Percentiles rank a stretch among this genome's conserved stretches.
These are phyloP conservation scores for Eufriesea mexicana DNA, from an alignment of 1,140 invertebrate genomes.

Conservation along the genomic window DNA sequence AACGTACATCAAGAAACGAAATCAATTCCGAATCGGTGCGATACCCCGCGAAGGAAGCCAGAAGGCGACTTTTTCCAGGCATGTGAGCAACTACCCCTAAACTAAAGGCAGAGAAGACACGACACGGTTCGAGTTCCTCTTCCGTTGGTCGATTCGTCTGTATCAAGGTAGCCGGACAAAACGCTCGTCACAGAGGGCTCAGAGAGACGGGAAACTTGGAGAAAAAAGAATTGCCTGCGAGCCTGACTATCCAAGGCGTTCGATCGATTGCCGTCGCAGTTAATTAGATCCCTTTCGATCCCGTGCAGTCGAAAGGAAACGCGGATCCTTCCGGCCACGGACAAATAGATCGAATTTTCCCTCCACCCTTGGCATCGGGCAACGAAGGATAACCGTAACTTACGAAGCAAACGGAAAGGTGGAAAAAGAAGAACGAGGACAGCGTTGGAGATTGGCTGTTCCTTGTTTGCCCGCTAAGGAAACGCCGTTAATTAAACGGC, in stretches of 20 bases:
- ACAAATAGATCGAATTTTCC: constrained; percentile 40
- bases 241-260: not conserved
- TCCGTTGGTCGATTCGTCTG: not conserved
- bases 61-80: not conserved
- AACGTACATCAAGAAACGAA: not conserved
- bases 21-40: constrained; percentile 1
- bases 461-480: constrained; percentile 38
- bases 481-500: constrained; percentile 55
- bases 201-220: not conserved
- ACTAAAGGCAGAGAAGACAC: no score
- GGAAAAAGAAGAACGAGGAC: not conserved
- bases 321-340: not conserved
- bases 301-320: not conserved
- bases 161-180: constrained; percentile 7
- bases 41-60: not conserved
- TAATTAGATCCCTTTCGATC: constrained; percentile 48
- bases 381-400: constrained; percentile 5
- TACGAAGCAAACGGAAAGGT: constrained; percentile 5
- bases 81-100: not conserved
- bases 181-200: not conserved
- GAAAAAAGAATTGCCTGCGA: not conserved
- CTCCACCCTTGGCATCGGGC: not conserved
- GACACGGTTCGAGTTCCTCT: not conserved
- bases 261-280: constrained; percentile 29
- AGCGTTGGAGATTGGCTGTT: constrained; percentile 21